Base-by-base conservation (phyloP, 53 echinoderm and acorn worm species). In the Echinarachnius parma region DNA sequence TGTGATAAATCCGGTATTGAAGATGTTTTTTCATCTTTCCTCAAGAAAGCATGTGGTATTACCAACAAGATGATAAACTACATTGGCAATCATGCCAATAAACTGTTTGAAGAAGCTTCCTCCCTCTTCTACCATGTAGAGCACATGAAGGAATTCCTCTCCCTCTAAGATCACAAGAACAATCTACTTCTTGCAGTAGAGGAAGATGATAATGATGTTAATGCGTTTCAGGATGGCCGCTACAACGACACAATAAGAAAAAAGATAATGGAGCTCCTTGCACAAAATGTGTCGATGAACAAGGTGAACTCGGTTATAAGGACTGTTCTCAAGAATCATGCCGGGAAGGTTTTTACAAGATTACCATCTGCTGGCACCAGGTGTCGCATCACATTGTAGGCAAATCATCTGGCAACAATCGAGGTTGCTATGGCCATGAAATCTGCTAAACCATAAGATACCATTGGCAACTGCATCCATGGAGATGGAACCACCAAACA, bases 401-500 rank as follows among this genome's bases (percentile, higher is more conserved):
- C 61, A 1, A 61, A 45, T 27, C 77, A 48, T 20, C 39, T 77
- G 2, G 61, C 77, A 60, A 33, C n/a, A n/a, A n/a, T n/a, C n/a
- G n/a, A n/a, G n/a, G 29, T 59, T 7, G 4, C 4, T 5, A 1
- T 3, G 54, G 32, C 77, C 3, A 77, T 65, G 63, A 34, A 49
- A 0, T 21, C 19, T 2, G 31, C 0, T n/a, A 26, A 60, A 7
- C 35, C 24, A 1, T 37, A 48, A 23, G 70, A 48, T 28, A 45
- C 45, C 18, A 18, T 82, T 2, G 76, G 75, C 0, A 84, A 84
- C 25, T 68, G 62, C 19, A 48, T 84, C 0, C 78, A 84, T 49
- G 68, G 77, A 0, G 78, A 84, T 71, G 84, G 70, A 0, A 84
- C 70, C 0, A 77, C 78, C 20, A 71, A 85, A 21, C 59, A 48